These are phyloP conservation scores for Apoda limacodes DNA, from an alignment of 2,888 invertebrate species.

Conservation along the genomic window DNA sequence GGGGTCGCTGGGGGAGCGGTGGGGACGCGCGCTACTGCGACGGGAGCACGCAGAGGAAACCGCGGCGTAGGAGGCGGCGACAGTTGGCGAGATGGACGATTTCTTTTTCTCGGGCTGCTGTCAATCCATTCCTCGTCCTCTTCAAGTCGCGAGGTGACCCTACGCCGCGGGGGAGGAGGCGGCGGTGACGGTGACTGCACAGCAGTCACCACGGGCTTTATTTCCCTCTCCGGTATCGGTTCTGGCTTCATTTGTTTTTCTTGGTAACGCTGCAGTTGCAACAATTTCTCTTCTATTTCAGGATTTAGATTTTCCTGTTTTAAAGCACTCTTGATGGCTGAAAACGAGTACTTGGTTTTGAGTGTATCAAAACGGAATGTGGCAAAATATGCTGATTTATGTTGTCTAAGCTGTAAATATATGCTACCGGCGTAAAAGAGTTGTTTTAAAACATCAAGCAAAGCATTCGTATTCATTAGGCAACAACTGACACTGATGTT, in stretches of 20 bases:
- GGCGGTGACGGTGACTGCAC: constrained; percentile 33
- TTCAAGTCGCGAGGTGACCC: constrained; percentile 36
- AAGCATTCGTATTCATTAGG: too few relatives aligned
- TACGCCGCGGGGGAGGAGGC: constrained; percentile 38
- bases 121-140: constrained; percentile 61
- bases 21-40: constrained; percentile 41
- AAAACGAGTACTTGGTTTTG: constrained; percentile 25
- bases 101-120: constrained; percentile 43
- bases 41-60: constrained; percentile 29
- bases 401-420: too few relatives aligned
- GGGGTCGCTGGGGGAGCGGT: constrained; percentile 15
- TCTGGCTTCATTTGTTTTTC: constrained; percentile 81
- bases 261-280: constrained; percentile 88
- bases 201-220: constrained; percentile 27
- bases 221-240: constrained; percentile 41
- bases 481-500: too few relatives aligned
- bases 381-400: too few relatives aligned
- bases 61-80: constrained; percentile 18
- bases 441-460: too few relatives aligned
- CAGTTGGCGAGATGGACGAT: constrained; percentile 22
- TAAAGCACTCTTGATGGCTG: constrained; percentile 92
- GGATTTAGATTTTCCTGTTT: constrained; percentile 92
- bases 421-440: too few relatives aligned
- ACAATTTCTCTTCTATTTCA: constrained; percentile 91
- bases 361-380: constrained; percentile 1